phyloP scores from a whole-genome alignment of 2,888 invertebrate species.

The Eristalis pertinax region DNA sequence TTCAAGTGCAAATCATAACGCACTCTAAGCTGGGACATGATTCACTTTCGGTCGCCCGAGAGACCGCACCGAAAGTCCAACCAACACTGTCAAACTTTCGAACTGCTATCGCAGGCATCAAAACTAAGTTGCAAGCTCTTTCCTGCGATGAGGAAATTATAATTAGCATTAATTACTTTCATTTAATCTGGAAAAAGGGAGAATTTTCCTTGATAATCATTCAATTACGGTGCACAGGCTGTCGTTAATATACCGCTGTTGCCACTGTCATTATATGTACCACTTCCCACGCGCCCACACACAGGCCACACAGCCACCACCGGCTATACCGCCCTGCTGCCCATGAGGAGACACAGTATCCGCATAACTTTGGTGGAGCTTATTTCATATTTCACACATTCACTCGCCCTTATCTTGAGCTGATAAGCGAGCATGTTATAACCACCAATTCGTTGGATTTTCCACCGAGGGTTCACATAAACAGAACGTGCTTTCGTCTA shows the following conservation, averaged over 20 bases:
- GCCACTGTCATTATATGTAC: slow-evolving; percentile 25
- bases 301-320: not conserved
- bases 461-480: slow-evolving; percentile 19
- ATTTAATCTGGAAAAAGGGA: slow-evolving; percentile 30
- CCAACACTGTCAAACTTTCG: not conserved
- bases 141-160: slow-evolving; percentile 44
- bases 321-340: not conserved
- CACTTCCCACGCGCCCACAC: slow-evolving; percentile 30
- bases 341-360: not conserved
- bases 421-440: slow-evolving; percentile 49
- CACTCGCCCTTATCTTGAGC: slow-evolving; percentile 53
- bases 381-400: slow-evolving; percentile 24
- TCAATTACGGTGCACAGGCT: slow-evolving; percentile 46
- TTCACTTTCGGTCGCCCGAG: not conserved
- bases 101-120: not conserved
- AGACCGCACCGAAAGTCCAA: not conserved
- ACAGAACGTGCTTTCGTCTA: slow-evolving; percentile 16
- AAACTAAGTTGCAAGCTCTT: not conserved
- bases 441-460: slow-evolving; percentile 27
- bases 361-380: slow-evolving; percentile 29
- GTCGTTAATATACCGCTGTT: slow-evolving; percentile 31
- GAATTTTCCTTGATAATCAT: slow-evolving; percentile 36
- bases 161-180: slow-evolving; percentile 60
- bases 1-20: not conserved
- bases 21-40: not conserved